Percentiles rank a stretch among this genome's conserved stretches.
Conservation (phyloP, 1,140 invertebrate species). For the Polyergus mexicanus region DNA sequence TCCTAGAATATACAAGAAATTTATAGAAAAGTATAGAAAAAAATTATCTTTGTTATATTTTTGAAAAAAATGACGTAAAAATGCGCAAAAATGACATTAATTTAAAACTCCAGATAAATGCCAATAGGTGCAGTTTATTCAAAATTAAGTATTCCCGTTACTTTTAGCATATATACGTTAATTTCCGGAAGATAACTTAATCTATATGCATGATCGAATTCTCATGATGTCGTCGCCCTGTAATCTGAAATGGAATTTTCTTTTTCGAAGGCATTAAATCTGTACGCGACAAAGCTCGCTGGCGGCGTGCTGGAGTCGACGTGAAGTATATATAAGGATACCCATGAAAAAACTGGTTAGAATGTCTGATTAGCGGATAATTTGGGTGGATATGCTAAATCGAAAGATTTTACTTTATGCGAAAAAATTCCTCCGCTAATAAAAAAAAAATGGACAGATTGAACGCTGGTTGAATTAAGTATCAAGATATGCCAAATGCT, state of each 20-base stretch:
- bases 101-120: not conserved
- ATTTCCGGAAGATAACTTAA: not conserved
- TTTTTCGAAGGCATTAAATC: conserved; percentile 88
- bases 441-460: not conserved
- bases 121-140: not conserved
- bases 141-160: not conserved
- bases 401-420: not conserved
- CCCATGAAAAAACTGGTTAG: not conserved
- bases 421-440: not conserved
- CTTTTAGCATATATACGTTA: not conserved
- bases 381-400: not conserved
- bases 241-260: conserved; percentile 56
- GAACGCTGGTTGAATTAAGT: not conserved
- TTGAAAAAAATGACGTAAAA: not conserved
- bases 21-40: too few relatives aligned
- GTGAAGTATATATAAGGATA: conserved; percentile 75
- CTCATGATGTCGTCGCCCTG: not conserved
- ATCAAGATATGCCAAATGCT: conserved; percentile 31
- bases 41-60: not conserved
- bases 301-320: conserved; percentile 88
- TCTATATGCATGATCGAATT: not conserved
- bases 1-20: not conserved
- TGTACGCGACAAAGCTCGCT: conserved; percentile 90
- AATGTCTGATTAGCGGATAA: not conserved
- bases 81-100: not conserved